phyloP scores from a whole-genome alignment of 2,888 invertebrate species.

The Papilio elwesi region DNA sequence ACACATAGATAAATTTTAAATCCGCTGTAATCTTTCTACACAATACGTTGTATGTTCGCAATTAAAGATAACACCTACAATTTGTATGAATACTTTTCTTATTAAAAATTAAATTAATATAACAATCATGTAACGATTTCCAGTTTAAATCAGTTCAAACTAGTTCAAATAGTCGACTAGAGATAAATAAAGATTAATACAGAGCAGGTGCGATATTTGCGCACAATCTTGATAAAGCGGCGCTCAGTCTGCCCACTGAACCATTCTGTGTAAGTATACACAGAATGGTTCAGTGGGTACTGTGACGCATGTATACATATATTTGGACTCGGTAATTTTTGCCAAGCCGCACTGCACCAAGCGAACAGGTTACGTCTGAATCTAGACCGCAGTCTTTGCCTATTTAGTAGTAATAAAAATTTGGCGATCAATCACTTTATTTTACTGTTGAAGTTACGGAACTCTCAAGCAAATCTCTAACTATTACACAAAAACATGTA shows the following conservation, averaged over 20 bases:
- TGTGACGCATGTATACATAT: conserved; percentile 6
- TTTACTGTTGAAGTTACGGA: too few relatives aligned
- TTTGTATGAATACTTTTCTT: too few relatives aligned
- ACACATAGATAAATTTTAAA: too few relatives aligned
- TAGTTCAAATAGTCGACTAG: background rate
- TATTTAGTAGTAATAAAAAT: background rate
- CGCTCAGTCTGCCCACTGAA: conserved; percentile 1
- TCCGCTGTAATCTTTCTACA: too few relatives aligned
- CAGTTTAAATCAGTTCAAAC: background rate
- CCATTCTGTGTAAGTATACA: background rate
- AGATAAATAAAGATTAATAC: background rate
- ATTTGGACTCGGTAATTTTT: conserved; percentile 18
- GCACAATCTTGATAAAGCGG: background rate
- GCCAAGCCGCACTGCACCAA: conserved; percentile 21
- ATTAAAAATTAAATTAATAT: too few relatives aligned
- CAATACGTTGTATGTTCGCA: too few relatives aligned
- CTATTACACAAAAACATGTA: too few relatives aligned
- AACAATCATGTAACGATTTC: background rate
- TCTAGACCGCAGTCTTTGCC: background rate
- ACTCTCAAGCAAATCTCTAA: too few relatives aligned
- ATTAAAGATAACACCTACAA: too few relatives aligned
- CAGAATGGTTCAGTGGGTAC: too few relatives aligned
- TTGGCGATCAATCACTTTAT: too few relatives aligned
- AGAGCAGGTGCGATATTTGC: conserved; percentile 17
- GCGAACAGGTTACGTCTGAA: conserved; percentile 8